Evolutionary conservation across 1,140 invertebrate species (phyloP).

Genomic region (Drosophila bipectinata): DNA sequence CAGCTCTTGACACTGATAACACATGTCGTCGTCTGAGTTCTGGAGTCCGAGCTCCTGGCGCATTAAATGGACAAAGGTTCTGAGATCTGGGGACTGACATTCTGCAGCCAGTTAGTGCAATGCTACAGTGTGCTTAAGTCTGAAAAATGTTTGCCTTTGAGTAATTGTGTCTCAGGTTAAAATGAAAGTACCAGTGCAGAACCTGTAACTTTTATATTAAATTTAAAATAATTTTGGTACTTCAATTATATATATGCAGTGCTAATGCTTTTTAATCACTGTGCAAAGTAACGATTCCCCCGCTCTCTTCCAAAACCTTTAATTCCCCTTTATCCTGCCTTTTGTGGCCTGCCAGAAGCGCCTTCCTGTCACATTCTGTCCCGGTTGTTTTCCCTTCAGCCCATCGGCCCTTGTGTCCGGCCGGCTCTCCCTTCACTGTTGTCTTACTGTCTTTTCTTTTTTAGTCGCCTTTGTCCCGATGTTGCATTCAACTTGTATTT

Average conservation of each 20-base stretch:
- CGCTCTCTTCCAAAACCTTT: conserved; percentile 7
- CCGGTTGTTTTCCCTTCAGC: conserved; percentile 36
- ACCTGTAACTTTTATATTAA: not conserved
- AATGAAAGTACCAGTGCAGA: too few species aligned
- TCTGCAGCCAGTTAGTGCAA: conserved; percentile 48
- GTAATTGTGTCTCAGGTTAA: too few species aligned
- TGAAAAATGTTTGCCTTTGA: not conserved
- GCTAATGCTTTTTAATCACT: not conserved
- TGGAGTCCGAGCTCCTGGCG: conserved; percentile 36
- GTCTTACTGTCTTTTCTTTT: conserved; percentile 37
- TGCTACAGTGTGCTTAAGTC: conserved; percentile 23
- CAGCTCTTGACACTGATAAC: conserved; percentile 81
- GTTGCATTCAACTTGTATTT: conserved; percentile 64
- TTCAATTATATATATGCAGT: not conserved
- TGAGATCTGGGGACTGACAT: conserved; percentile 45
- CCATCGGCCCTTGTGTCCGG: conserved; percentile 2
- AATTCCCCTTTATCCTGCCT: conserved; percentile 9
- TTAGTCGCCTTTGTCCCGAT: conserved; percentile 39
- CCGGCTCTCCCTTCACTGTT: conserved; percentile 15
- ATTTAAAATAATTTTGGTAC: not conserved
- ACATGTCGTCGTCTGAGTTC: conserved; percentile 65
- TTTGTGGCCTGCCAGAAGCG: conserved; percentile 20
- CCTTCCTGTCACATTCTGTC: conserved; percentile 56
- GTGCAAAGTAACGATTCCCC: not conserved
- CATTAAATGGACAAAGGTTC: conserved; percentile 73